phyloP scores from a whole-genome alignment of 2,113 vertebrate species.

The Silurus asotus region DNA sequence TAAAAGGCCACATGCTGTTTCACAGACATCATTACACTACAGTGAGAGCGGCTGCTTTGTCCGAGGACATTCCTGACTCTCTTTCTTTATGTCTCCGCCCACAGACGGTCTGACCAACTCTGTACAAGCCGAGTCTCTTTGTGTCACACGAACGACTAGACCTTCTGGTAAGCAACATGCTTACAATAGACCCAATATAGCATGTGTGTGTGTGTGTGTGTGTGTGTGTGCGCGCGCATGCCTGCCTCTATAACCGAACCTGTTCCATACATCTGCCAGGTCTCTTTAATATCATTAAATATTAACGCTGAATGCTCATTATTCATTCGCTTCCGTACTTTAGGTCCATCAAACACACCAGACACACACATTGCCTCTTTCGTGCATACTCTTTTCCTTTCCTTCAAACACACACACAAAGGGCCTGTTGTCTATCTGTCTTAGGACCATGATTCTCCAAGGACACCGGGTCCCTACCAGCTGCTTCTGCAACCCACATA shows the following conservation, averaged over 20 bases:
- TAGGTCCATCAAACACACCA: neutral
- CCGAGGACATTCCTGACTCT: neutral
- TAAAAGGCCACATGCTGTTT: too few relatives aligned
- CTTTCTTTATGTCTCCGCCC: neutral
- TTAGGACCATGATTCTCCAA: neutral
- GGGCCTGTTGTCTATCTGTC: constrained; percentile 18
- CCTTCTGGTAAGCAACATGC: neutral
- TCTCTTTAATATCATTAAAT: neutral
- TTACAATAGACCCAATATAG: neutral
- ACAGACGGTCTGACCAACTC: neutral
- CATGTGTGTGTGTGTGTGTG: neutral
- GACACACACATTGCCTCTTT: neutral
- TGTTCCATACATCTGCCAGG: neutral
- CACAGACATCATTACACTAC: neutral
- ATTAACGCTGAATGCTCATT: neutral
- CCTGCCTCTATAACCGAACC: neutral
- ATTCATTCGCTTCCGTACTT: neutral
- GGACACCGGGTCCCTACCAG: constrained; percentile 28
- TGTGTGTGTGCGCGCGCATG: neutral
- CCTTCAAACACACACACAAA: neutral
- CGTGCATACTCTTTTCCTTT: neutral
- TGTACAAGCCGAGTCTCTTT: neutral
- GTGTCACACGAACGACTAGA: neutral
- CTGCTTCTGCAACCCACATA: neutral
- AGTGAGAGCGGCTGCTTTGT: neutral